Evolutionary conservation across 2,888 invertebrate genomes (phyloP).

Genomic region (Brachyptera risi): DNA sequence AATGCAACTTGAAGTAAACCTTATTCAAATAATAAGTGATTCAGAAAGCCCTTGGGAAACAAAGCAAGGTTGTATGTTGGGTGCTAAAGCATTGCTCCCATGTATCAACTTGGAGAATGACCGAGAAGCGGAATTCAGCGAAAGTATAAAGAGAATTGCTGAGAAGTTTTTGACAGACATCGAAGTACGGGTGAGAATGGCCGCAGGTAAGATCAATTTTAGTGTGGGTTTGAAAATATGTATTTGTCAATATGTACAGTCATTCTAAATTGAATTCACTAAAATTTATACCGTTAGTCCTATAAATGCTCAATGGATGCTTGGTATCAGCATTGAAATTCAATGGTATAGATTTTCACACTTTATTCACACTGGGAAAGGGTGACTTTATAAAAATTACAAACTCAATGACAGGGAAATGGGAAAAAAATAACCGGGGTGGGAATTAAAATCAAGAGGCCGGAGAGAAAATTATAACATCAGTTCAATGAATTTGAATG

Average conservation of each 20-base stretch:
- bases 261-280: no score
- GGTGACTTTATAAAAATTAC: no score
- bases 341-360: no score
- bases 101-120: slow-evolving; percentile 37
- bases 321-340: no score
- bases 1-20: slow-evolving; percentile 31
- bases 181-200: slow-evolving; percentile 46
- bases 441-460: no score
- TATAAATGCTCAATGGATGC: no score
- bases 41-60: slow-evolving; percentile 43
- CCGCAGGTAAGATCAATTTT: slow-evolving; percentile 41
- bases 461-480: no score
- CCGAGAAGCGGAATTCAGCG: slow-evolving; percentile 34
- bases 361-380: no score
- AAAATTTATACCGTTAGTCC: no score
- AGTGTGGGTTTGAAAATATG: background rate
- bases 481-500: no score
- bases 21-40: slow-evolving; percentile 33
- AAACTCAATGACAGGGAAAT: no score
- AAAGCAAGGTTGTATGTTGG: slow-evolving; percentile 45
- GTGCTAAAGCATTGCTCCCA: slow-evolving; percentile 41
- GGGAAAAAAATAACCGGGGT: no score
- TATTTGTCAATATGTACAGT: background rate
- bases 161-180: slow-evolving; percentile 42
- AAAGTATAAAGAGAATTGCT: slow-evolving; percentile 38